Evolutionary conservation across 2,113 vertebrate genomes (phyloP).

Genomic region (Ivindomyrus marchei): DNA sequence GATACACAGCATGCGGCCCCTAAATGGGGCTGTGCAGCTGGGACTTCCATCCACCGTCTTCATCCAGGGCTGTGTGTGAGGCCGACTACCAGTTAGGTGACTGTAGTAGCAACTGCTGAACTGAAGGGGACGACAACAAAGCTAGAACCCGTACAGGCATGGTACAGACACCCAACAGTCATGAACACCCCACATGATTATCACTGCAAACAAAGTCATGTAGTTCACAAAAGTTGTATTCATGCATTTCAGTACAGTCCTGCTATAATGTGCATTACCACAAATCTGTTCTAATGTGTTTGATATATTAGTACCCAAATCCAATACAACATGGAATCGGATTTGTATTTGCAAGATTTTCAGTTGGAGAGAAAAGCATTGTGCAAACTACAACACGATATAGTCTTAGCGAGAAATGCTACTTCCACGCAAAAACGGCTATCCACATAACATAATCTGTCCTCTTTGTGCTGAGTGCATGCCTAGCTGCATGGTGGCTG

Average conservation of each 20-base stretch:
- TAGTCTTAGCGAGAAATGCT: too few species aligned
- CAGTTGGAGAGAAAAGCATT: neutral
- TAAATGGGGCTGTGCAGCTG: neutral
- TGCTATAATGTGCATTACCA: neutral
- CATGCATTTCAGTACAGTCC: neutral
- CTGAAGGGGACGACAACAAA: constrained; percentile 35
- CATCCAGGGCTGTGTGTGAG: neutral
- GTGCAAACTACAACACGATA: neutral
- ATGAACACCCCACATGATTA: neutral
- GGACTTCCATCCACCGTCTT: neutral
- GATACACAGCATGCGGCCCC: neutral
- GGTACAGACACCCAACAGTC: neutral
- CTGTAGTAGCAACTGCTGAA: constrained; percentile 71
- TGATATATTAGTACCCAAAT: neutral
- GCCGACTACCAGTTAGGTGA: constrained; percentile 37
- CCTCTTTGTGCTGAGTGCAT: neutral
- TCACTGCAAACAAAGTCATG: neutral
- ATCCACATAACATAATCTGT: neutral
- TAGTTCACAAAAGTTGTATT: neutral
- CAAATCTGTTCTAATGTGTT: neutral
- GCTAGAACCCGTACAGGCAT: too few species aligned
- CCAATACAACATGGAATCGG: neutral
- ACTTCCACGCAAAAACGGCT: too few species aligned
- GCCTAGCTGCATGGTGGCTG: neutral
- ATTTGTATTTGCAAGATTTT: neutral